phyloP scores from a whole-genome alignment of 1,140 invertebrate species.

The Ylistrum balloti region DNA sequence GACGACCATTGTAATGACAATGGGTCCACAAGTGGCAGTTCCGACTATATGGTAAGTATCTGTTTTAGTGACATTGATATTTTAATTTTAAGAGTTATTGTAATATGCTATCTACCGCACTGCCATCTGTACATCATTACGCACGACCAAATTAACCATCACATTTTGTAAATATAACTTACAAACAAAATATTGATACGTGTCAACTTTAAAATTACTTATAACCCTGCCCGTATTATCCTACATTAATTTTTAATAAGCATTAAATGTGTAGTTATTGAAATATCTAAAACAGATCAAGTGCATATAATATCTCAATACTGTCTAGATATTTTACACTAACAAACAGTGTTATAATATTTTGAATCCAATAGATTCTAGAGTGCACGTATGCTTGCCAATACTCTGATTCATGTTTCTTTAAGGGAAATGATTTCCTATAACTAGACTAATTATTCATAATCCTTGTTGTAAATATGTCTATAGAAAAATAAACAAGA shows the following conservation, averaged over 20 bases:
- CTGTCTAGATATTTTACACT: not conserved
- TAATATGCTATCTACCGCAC: not conserved
- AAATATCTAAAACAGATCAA: no score
- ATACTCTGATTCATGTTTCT: not conserved
- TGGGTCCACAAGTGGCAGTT: conserved; percentile 77
- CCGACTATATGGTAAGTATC: conserved; percentile 78
- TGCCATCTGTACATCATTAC: not conserved
- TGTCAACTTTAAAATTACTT: no score
- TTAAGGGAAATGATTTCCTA: not conserved
- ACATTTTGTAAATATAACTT: no score
- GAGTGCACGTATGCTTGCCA: not conserved
- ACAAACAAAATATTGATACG: no score
- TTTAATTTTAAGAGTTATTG: not conserved
- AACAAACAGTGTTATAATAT: not conserved
- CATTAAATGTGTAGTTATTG: no score
- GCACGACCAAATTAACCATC: not conserved
- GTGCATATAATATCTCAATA: not conserved
- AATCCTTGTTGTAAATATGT: not conserved
- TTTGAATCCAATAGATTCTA: not conserved
- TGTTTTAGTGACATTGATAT: not conserved
- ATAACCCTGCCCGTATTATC: no score
- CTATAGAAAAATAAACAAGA: conserved; percentile 21
- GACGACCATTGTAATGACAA: conserved; percentile 73
- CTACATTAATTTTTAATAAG: no score
- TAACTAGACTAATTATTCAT: conserved; percentile 31